phyloP scores from a whole-genome alignment of 2,113 vertebrate genomes.

The Potamarius usumacintae region DNA sequence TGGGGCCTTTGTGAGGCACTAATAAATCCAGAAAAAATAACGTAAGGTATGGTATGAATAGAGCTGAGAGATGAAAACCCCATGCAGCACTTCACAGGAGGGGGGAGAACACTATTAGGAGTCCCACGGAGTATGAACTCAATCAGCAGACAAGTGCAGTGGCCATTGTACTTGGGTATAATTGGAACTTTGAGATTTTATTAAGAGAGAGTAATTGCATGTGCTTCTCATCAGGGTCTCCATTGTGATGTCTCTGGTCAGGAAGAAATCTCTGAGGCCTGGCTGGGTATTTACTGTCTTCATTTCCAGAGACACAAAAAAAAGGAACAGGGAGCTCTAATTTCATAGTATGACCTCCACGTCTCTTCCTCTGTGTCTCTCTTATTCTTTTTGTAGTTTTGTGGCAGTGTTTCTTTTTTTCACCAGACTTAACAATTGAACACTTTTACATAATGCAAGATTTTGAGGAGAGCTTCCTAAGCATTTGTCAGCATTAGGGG shows the following conservation, averaged over 20 bases:
- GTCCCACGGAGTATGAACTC: slow-evolving; percentile 71
- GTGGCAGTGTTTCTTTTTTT: neutral
- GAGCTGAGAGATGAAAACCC: slow-evolving; percentile 9
- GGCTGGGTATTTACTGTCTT: slow-evolving; percentile 72
- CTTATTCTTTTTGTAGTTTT: neutral
- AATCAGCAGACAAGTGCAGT: slow-evolving; percentile 71
- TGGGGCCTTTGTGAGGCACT: slow-evolving; percentile 26
- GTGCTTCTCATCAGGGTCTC: slow-evolving; percentile 74
- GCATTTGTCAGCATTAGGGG: neutral
- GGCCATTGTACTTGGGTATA: slow-evolving; percentile 73
- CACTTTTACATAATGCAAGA: neutral
- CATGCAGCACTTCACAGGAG: slow-evolving; percentile 32
- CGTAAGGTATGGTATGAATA: slow-evolving; percentile 38
- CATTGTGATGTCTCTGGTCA: slow-evolving; percentile 72
- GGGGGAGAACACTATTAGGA: slow-evolving; percentile 63
- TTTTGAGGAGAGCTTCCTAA: neutral
- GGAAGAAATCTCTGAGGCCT: slow-evolving; percentile 68
- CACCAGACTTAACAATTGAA: neutral
- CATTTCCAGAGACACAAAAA: slow-evolving; percentile 42
- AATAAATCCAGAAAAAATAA: slow-evolving; percentile 26
- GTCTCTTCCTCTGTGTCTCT: slow-evolving; percentile 45
- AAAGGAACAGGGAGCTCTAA: neutral
- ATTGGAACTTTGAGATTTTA: slow-evolving; percentile 81
- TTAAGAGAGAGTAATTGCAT: slow-evolving; percentile 79
- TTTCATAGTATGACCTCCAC: slow-evolving; percentile 55